A percentile compares a stretch with the other conserved stretches of the same genome.
These are phyloP conservation scores for Diacarnus erythraeanus DNA, from an alignment of 37 sponge, comb jelly and placozoan species.

Conservation along the genomic window DNA sequence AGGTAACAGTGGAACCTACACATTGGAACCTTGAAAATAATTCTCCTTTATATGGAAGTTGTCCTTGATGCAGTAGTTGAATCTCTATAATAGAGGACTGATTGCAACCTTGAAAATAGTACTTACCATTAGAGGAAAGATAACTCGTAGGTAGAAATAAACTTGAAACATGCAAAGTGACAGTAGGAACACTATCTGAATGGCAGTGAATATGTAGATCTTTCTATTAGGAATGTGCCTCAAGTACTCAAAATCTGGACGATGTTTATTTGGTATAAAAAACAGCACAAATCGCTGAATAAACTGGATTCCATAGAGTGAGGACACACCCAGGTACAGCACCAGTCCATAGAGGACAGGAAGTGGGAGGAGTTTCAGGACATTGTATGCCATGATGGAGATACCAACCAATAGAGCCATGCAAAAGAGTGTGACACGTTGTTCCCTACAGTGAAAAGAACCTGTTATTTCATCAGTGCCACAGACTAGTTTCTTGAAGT, in stretches of 20 bases:
- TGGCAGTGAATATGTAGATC: conserved; percentile 71
- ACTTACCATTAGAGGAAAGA: conserved; percentile 80
- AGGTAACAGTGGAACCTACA: too few relatives aligned
- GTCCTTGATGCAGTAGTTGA: too few relatives aligned
- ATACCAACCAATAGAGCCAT: conserved; percentile 67
- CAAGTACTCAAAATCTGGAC: conserved; percentile 79
- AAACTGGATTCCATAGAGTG: conserved; percentile 78
- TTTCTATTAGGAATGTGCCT: conserved; percentile 72
- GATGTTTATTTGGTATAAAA: conserved; percentile 81
- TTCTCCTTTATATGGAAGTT: too few relatives aligned
- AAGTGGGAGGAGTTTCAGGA: conserved; percentile 70
- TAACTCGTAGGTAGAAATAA: conserved; percentile 40
- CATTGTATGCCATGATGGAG: conserved; percentile 56
- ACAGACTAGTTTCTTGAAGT: too few relatives aligned
- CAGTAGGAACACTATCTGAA: conserved; percentile 65
- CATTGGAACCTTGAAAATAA: too few relatives aligned
- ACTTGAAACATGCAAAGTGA: conserved; percentile 52
- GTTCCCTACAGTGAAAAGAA: conserved; percentile 79
- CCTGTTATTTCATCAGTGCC: not conserved
- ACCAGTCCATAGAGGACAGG: conserved; percentile 87
- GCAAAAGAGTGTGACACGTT: conserved; percentile 73
- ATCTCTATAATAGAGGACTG: too few relatives aligned
- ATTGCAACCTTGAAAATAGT: too few relatives aligned
- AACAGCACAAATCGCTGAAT: conserved; percentile 60
- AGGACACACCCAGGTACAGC: conserved; percentile 83